These are phyloP conservation scores for Orthosia gracilis DNA, from an alignment of 2,888 invertebrate species.

Conservation along the genomic window DNA sequence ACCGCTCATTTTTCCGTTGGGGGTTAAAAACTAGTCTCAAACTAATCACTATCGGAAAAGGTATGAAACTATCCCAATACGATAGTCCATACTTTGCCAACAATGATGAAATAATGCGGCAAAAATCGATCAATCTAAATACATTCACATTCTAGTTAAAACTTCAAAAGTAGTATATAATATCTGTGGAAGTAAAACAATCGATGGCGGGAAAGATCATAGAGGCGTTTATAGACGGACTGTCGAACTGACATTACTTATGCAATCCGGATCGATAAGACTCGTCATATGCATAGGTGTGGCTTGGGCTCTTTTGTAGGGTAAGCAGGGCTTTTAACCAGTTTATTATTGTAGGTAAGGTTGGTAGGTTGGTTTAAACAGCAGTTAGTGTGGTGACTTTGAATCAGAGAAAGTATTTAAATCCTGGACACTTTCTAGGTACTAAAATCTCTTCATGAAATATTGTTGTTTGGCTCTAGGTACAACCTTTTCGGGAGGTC, in stretches of 20 bases:
- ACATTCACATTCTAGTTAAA: neutral
- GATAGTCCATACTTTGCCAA: too few species aligned
- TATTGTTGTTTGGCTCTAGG: too few species aligned
- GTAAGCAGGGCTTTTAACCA: neutral
- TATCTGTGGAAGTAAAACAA: slow-evolving; percentile 10
- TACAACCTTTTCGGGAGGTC: too few species aligned
- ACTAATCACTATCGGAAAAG: too few species aligned
- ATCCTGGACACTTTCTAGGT: neutral
- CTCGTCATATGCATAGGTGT: slow-evolving; percentile 12
- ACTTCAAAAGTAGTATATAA: slow-evolving; percentile 5
- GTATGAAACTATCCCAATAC: too few species aligned
- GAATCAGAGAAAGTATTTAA: too few species aligned
- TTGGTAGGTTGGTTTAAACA: too few species aligned
- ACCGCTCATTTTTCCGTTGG: too few species aligned
- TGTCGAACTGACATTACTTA: slow-evolving; percentile 33
- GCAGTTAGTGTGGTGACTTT: too few species aligned
- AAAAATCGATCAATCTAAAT: neutral
- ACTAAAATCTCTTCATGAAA: neutral
- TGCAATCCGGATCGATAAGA: slow-evolving; percentile 43
- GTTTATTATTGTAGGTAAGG: neutral
- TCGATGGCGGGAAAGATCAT: slow-evolving; percentile 34
- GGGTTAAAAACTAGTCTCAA: too few species aligned
- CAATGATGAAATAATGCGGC: too few species aligned
- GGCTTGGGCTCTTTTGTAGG: neutral
- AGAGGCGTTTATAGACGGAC: slow-evolving; percentile 1